phyloP scores from a whole-genome alignment of 2,797 vertebrate species.

The Enteromius trimaculatus region DNA sequence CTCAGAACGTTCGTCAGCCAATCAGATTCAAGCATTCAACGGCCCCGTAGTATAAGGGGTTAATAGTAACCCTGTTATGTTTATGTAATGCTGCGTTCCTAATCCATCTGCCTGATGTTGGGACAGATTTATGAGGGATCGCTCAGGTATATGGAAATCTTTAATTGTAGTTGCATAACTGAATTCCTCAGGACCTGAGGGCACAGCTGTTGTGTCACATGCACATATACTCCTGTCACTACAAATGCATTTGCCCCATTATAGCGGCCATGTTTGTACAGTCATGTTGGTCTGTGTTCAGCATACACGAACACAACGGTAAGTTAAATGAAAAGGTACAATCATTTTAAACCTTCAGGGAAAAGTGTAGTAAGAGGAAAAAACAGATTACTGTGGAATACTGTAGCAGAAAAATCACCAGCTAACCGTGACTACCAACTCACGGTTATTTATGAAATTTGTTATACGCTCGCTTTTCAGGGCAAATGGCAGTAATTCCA shows the following conservation, averaged over 20 bases:
- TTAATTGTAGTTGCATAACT: constrained; percentile 55
- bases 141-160: constrained; percentile 50
- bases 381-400: constrained; percentile 1
- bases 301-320: constrained; percentile 13
- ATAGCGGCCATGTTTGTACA: constrained; percentile 58
- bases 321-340: constrained; percentile 21
- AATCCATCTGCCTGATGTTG: constrained; percentile 17
- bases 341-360: constrained; percentile 30
- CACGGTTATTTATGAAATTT: constrained; percentile 42
- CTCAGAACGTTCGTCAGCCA: too few relatives aligned
- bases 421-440: constrained; percentile 21
- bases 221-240: constrained; percentile 41
- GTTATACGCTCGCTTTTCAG: background rate
- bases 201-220: constrained; percentile 43
- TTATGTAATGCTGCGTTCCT: background rate
- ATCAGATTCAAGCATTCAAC: too few relatives aligned
- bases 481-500: constrained; percentile 9
- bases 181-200: constrained; percentile 49
- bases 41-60: too few relatives aligned
- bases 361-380: background rate
- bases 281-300: constrained; percentile 41
- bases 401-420: constrained; percentile 20
- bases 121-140: constrained; percentile 49
- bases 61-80: background rate
- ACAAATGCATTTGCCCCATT: constrained; percentile 41